phyloP scores from a whole-genome alignment of 2,888 invertebrate species.

The Dugesia japonica region DNA sequence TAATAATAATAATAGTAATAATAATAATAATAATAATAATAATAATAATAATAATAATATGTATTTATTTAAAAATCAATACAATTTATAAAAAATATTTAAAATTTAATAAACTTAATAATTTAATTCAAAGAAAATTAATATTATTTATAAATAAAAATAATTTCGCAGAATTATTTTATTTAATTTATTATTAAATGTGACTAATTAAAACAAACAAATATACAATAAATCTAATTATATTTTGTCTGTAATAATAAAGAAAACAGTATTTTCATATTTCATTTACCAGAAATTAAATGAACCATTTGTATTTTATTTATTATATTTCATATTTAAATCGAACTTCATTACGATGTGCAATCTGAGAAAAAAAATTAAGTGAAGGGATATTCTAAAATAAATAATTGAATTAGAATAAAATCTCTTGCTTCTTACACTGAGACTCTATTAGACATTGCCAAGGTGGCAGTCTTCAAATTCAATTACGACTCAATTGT shows the following conservation, averaged over 20 bases:
- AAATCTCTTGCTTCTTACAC: constrained; percentile 11
- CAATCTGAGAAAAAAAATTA: not conserved
- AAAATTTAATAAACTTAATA: no score
- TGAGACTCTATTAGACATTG: not conserved
- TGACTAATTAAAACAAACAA: not conserved
- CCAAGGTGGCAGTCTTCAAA: constrained; percentile 16
- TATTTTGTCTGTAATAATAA: not conserved
- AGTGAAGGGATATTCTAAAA: constrained; percentile 13
- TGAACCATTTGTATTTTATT: not conserved
- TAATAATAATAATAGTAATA: no score
- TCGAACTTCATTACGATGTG: not conserved
- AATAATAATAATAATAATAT: no score
- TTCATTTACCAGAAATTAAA: constrained; percentile 1
- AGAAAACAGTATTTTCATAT: not conserved
- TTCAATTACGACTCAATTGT: constrained; percentile 20
- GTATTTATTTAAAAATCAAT: no score
- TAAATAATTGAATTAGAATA: constrained; percentile 10
- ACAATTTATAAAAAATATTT: no score
- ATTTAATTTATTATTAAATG: no score
- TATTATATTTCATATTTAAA: constrained; percentile 1
- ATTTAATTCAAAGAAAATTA: no score
- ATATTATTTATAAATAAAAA: no score
- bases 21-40: no score
- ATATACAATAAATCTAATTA: not conserved
- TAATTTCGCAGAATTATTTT: no score